phyloP scores from a whole-genome alignment of 2,888 invertebrate species.

The Strigamia crassipes region DNA sequence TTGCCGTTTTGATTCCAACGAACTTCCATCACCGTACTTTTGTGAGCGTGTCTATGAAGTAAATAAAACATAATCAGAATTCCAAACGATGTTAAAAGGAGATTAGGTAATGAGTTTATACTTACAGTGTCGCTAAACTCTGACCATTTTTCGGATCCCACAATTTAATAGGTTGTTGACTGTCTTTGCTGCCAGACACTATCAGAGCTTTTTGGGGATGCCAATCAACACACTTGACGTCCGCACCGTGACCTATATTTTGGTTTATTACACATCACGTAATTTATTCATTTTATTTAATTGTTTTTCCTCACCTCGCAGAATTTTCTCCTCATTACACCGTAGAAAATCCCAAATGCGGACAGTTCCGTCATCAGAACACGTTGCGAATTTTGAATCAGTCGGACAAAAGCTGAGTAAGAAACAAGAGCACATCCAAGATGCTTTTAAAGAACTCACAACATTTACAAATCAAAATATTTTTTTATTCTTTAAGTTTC shows the following conservation, averaged over 20 bases:
- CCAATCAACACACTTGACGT: slow-evolving; percentile 99
- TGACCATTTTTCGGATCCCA: slow-evolving; percentile 99
- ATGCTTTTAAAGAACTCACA: slow-evolving; percentile 23
- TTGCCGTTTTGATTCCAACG: slow-evolving; percentile 99
- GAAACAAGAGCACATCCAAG: slow-evolving; percentile 41
- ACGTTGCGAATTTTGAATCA: slow-evolving; percentile 97
- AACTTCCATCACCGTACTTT: slow-evolving; percentile 98
- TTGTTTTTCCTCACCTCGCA: slow-evolving; percentile 60
- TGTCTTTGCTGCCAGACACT: slow-evolving; percentile 98
- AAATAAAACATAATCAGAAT: slow-evolving; percentile 46
- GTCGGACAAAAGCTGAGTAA: slow-evolving; percentile 92
- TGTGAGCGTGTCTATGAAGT: slow-evolving; percentile 87
- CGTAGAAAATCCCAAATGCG: slow-evolving; percentile 98
- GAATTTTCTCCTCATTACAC: slow-evolving; percentile 91
- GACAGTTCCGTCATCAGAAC: slow-evolving; percentile 98
- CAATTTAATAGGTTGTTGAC: slow-evolving; percentile 97
- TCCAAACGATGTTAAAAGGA: not conserved
- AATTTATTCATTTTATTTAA: not conserved
- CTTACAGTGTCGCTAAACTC: slow-evolving; percentile 89
- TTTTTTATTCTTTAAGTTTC: not conserved
- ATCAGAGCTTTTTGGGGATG: slow-evolving; percentile 97
- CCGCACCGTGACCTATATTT: slow-evolving; percentile 84
- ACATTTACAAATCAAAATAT: not conserved
- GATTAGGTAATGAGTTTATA: slow-evolving; percentile 51
- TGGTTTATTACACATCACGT: slow-evolving; percentile 10